Percentiles rank a stretch among this genome's conserved stretches.
Evolutionary conservation across 2,113 vertebrate genomes (phyloP).

Genomic region (Gopherus evgoodei): DNA sequence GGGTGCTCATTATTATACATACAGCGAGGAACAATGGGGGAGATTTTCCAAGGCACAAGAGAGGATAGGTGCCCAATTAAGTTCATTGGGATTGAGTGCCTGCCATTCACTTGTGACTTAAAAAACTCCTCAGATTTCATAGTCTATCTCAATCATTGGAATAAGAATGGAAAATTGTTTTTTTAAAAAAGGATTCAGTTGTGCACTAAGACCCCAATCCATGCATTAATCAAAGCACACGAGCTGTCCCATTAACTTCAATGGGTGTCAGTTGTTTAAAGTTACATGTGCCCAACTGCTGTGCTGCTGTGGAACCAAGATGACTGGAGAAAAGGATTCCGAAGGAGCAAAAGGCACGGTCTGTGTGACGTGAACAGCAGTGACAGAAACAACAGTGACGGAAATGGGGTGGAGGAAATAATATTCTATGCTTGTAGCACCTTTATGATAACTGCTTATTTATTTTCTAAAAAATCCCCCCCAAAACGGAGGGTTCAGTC

Average conservation of each 20-base stretch:
- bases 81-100: background rate
- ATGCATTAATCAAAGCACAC: background rate
- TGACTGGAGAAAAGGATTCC: background rate
- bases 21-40: rapidly evolving
- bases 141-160: background rate
- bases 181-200: background rate
- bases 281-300: background rate
- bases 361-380: rapidly evolving
- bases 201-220: background rate
- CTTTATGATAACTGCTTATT: rapidly evolving
- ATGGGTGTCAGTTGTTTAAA: background rate
- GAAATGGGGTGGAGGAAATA: background rate
- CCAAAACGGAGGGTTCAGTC: rapidly evolving
- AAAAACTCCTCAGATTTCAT: background rate
- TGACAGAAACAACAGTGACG: background rate
- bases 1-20: background rate
- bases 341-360: rapidly evolving
- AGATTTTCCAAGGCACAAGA: background rate
- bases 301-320: rapidly evolving
- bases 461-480: background rate
- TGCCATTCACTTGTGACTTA: background rate
- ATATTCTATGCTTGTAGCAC: background rate
- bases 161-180: background rate
- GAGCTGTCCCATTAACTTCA: rapidly evolving
- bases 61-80: background rate